Percentiles rank a stretch among this genome's conserved stretches.
Conservation (phyloP, 2,113 vertebrate species). For the Sebastes fasciatus region DNA sequence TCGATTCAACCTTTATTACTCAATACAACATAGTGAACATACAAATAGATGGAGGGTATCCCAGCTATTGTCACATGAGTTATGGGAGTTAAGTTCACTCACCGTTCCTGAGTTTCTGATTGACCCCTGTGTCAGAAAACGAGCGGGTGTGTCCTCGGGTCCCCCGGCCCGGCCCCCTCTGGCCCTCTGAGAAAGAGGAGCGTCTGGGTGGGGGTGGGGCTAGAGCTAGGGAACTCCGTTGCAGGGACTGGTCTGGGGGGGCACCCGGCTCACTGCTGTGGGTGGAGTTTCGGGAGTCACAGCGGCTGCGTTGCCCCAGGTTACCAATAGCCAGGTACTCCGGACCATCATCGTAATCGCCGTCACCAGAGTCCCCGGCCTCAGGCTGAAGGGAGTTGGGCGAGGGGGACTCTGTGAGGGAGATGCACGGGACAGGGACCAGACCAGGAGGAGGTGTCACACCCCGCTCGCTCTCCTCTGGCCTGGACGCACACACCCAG, state of each 20-base stretch:
- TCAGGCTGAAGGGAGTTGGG: conserved; percentile 52
- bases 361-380: conserved; percentile 80
- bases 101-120: conserved; percentile 89
- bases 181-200: conserved; percentile 94
- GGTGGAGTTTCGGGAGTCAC: conserved; percentile 80
- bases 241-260: conserved; percentile 8
- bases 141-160: conserved; percentile 91
- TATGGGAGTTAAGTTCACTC: conserved; percentile 28
- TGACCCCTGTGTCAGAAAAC: conserved; percentile 92
- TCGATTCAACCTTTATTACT: background rate
- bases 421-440: conserved; percentile 39
- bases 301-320: conserved; percentile 83
- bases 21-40: background rate
- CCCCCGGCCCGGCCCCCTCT: conserved; percentile 76
- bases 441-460: conserved; percentile 27
- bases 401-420: conserved; percentile 48
- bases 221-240: conserved; percentile 35
- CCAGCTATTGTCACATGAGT: conserved; percentile 20
- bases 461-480: conserved; percentile 25
- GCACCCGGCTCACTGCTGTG: conserved; percentile 69
- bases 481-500: conserved; percentile 65
- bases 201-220: conserved; percentile 79
- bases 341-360: conserved; percentile 91
- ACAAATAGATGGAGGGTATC: background rate
- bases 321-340: conserved; percentile 98